Conservation (phyloP, 2,797 vertebrate species). For the Phalanger gymnotis region DNA sequence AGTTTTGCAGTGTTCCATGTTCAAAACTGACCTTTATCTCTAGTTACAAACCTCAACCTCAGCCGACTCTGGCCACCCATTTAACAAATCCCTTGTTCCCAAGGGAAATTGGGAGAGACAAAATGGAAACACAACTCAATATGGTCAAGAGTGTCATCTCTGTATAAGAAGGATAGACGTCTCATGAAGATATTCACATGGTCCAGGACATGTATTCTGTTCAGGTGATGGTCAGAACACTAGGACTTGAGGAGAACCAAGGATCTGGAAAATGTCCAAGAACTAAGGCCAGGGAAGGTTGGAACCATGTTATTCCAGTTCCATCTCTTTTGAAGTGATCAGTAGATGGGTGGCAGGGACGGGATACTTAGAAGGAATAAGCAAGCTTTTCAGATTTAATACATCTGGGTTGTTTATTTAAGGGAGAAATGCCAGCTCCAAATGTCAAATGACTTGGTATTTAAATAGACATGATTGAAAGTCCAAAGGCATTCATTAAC, state of each 20-base stretch:
- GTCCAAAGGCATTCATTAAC: not conserved
- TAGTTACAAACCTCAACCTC: not conserved
- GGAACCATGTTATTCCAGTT: not conserved
- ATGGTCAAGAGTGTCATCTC: not conserved
- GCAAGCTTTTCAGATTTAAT: not conserved
- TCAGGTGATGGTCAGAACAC: not conserved
- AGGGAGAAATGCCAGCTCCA: not conserved
- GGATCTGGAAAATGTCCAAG: constrained; percentile 16
- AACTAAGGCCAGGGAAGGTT: not conserved
- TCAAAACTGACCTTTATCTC: not conserved
- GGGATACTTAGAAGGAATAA: not conserved
- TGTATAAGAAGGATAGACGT: not conserved
- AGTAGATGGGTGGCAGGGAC: not conserved
- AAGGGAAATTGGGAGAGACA: not conserved
- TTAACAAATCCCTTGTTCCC: constrained; percentile 3
- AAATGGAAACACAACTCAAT: not conserved
- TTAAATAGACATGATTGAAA: not conserved
- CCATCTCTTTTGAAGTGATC: not conserved
- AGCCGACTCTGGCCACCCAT: not conserved
- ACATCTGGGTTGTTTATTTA: not conserved
- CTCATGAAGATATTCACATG: not conserved
- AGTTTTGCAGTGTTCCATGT: not conserved
- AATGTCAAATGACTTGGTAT: not conserved
- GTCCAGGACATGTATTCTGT: not conserved
- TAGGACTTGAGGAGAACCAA: not conserved